A percentile compares a stretch with the other conserved stretches of the same genome.
Conservation (phyloP, 2,113 vertebrate genomes). For the Desmodus rotundus region DNA sequence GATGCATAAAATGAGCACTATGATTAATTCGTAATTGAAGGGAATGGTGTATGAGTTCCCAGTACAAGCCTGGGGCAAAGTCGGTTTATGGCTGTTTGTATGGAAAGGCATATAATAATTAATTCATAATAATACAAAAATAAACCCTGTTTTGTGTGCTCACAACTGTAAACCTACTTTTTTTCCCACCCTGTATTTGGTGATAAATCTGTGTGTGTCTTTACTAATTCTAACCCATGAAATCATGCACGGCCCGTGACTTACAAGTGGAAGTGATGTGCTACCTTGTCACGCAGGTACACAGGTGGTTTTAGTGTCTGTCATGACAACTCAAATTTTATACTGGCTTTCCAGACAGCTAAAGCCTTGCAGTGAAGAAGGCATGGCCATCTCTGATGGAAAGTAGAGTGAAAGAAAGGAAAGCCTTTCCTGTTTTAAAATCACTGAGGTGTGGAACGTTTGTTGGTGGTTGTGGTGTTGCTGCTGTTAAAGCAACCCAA, state of each 20-base stretch:
- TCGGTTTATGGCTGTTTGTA: background rate
- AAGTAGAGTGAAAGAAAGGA: background rate
- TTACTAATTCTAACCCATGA: background rate
- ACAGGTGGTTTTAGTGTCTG: background rate
- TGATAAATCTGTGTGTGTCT: background rate
- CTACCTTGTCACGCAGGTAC: background rate
- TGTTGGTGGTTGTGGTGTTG: background rate
- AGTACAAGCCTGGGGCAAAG: background rate
- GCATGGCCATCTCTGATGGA: background rate
- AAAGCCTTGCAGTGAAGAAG: background rate
- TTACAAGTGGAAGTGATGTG: background rate
- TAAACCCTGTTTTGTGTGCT: background rate
- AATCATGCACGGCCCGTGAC: background rate
- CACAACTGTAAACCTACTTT: background rate
- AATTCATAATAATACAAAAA: background rate
- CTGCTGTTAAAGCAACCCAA: background rate
- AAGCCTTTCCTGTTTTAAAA: background rate
- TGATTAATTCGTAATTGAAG: background rate
- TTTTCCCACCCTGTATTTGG: background rate
- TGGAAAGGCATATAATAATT: background rate
- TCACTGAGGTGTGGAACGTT: background rate
- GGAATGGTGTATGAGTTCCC: background rate
- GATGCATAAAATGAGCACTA: background rate
- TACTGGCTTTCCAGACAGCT: background rate
- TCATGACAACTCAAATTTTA: background rate